These are phyloP conservation scores for Erynnis tages DNA, from an alignment of 2,888 invertebrate genomes.

Conservation along the genomic window DNA sequence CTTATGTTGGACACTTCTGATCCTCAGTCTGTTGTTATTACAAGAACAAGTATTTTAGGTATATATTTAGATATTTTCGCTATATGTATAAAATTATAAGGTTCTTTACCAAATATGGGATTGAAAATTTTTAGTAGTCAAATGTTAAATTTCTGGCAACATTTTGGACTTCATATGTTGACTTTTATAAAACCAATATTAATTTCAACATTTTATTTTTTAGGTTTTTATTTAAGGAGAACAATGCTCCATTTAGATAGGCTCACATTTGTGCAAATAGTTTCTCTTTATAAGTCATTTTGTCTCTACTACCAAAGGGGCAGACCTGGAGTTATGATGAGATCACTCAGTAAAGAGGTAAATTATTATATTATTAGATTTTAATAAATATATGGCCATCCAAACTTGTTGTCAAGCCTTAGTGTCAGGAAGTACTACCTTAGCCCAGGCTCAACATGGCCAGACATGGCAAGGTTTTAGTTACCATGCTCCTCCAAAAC, in stretches of 20 bases:
- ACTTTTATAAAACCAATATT: too few species aligned
- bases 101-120: too few species aligned
- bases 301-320: constrained; percentile 85
- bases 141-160: too few species aligned
- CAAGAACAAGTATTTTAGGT: constrained; percentile 86
- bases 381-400: background rate
- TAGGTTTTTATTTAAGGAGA: constrained; percentile 91
- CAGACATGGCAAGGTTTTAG: too few species aligned
- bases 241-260: constrained; percentile 91
- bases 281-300: constrained; percentile 87
- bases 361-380: background rate
- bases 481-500: too few species aligned
- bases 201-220: constrained; percentile 46
- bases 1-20: constrained; percentile 79
- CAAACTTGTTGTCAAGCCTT: too few species aligned
- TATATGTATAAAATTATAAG: too few species aligned
- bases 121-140: too few species aligned
- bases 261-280: constrained; percentile 91
- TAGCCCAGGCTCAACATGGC: too few species aligned
- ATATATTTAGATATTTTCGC: constrained; percentile 33
- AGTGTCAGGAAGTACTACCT: too few species aligned
- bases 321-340: constrained; percentile 71
- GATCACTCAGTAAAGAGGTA: constrained; percentile 76
- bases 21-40: constrained; percentile 74
- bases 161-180: too few species aligned